phyloP scores from a whole-genome alignment of 2,888 invertebrate species.

The Pandemis heparana region DNA sequence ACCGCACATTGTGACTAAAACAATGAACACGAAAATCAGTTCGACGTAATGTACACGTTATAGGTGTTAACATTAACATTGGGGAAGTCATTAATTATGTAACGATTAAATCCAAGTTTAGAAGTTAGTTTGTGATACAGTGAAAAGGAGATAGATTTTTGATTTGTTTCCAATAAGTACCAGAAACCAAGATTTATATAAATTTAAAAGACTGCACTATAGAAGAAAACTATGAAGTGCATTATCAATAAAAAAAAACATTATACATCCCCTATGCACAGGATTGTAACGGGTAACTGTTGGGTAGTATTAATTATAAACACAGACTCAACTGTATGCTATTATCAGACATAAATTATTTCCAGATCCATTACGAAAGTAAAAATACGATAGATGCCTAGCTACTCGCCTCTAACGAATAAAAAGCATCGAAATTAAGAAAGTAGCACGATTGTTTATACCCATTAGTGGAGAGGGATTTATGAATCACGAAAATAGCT shows the following conservation, averaged over 20 bases:
- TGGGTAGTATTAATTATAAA: neutral
- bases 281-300: neutral
- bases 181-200: neutral
- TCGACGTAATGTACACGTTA: conserved; percentile 33
- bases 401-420: neutral
- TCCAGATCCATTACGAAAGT: neutral
- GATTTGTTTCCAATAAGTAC: neutral
- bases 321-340: neutral
- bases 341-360: neutral
- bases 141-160: neutral
- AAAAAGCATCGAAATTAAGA: conserved; percentile 20
- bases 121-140: neutral
- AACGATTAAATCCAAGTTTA: neutral
- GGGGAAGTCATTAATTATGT: neutral
- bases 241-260: conserved; percentile 10
- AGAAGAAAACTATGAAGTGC: conserved; percentile 17
- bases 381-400: neutral
- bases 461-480: conserved; percentile 34
- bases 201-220: neutral
- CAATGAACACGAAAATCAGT: conserved; percentile 42
- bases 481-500: conserved; percentile 38
- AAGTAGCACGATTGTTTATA: conserved; percentile 34
- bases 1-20: conserved; percentile 40
- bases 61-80: conserved; percentile 16
- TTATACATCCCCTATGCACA: neutral